phyloP scores from a whole-genome alignment of 2,797 vertebrate genomes.

The Numenius phaeopus region DNA sequence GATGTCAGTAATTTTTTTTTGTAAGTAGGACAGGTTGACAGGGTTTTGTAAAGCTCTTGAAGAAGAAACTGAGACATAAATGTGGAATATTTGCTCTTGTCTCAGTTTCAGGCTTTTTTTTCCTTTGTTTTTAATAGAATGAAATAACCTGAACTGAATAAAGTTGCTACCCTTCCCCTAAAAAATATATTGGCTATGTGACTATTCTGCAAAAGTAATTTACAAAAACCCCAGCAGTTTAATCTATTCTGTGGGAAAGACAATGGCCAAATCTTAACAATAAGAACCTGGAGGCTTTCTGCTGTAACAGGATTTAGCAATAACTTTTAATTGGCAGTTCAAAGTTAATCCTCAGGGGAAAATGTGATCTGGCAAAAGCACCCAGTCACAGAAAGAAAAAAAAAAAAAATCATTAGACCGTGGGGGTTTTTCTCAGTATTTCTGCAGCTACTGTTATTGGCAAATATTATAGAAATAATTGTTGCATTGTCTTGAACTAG shows the following conservation, averaged over 20 bases:
- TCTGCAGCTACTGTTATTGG: neutral
- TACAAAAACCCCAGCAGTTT: neutral
- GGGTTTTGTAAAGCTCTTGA: neutral
- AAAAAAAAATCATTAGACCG: neutral
- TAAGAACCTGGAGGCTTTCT: conserved; percentile 67
- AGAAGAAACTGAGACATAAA: neutral
- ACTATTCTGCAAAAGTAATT: neutral
- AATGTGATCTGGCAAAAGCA: conserved; percentile 60
- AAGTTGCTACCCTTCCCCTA: neutral
- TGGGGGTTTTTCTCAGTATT: neutral
- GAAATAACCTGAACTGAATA: neutral
- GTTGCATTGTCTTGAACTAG: neutral
- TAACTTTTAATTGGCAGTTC: conserved; percentile 75
- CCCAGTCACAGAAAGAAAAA: neutral
- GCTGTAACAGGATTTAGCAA: conserved; percentile 70
- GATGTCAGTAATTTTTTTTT: neutral
- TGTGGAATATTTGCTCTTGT: neutral
- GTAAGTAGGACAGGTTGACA: neutral
- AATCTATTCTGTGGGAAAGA: conserved; percentile 26
- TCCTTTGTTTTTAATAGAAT: neutral
- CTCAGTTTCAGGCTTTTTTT: neutral
- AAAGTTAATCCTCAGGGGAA: conserved; percentile 67
- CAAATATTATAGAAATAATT: conserved; percentile 9
- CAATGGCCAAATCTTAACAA: conserved; percentile 22
- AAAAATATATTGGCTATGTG: neutral